Conservation (phyloP, 2,113 vertebrate species). For the Tympanuchus pallidicinctus region DNA sequence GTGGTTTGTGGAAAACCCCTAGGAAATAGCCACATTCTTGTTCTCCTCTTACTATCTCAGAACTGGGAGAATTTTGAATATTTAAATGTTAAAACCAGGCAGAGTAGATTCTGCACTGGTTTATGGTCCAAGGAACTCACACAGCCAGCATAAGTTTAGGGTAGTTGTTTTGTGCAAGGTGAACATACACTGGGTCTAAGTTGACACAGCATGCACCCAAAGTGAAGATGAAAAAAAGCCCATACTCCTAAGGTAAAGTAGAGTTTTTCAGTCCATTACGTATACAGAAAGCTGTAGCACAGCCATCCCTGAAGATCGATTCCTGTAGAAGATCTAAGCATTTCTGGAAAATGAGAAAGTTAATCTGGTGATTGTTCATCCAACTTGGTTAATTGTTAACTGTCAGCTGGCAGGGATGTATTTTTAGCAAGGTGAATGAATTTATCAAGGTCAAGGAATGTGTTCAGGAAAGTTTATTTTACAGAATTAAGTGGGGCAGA, state of each 20-base stretch:
- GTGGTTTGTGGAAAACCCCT: background rate
- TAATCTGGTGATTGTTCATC: background rate
- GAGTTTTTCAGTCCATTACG: fast-evolving
- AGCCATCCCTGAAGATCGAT: background rate
- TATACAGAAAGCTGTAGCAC: background rate
- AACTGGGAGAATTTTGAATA: background rate
- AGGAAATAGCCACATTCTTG: background rate
- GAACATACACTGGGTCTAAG: background rate
- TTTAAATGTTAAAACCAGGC: background rate
- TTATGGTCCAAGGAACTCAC: background rate
- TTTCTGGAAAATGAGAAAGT: background rate
- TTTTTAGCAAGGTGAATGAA: background rate
- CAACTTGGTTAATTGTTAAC: background rate
- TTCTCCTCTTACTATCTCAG: background rate
- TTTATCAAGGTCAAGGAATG: background rate
- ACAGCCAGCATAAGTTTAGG: background rate
- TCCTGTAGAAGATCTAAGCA: background rate
- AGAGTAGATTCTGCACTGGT: background rate
- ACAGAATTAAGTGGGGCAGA: background rate
- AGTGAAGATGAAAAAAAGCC: background rate
- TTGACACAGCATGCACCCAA: background rate
- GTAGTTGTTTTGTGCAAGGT: background rate
- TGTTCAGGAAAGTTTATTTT: background rate
- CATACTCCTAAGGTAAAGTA: too few relatives aligned
- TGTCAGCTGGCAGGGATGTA: background rate